phyloP scores from a whole-genome alignment of 2,113 vertebrate genomes.

The Vidua chalybeata region DNA sequence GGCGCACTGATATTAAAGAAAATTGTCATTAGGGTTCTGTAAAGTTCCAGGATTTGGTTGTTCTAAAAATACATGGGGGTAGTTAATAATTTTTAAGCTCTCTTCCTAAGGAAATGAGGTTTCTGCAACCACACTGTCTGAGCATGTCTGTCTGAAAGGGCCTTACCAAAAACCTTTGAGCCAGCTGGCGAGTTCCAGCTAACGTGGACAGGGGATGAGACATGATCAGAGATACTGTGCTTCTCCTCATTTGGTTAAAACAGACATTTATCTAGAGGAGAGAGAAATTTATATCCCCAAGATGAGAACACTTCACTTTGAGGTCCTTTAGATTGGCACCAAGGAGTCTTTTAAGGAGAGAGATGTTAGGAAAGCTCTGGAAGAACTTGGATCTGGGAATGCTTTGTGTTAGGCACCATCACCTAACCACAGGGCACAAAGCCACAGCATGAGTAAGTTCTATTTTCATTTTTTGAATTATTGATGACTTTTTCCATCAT shows the following conservation, averaged over 20 bases:
- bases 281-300: neutral
- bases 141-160: neutral
- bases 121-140: constrained; percentile 3
- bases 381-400: neutral
- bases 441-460: neutral
- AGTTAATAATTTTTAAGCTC: neutral
- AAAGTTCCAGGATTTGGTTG: neutral
- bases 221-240: neutral
- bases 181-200: neutral
- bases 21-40: neutral
- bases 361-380: neutral
- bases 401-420: neutral
- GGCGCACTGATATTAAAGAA: neutral
- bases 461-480: constrained; percentile 23
- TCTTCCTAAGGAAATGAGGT: constrained; percentile 29
- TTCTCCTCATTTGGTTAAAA: neutral
- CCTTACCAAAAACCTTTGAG: neutral
- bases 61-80: neutral
- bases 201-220: neutral
- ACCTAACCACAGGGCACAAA: constrained; percentile 26
- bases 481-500: constrained; percentile 31
- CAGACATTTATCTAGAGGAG: neutral
- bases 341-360: neutral
- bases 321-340: neutral
- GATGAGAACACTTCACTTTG: neutral